Evolutionary conservation across 1,140 invertebrate genomes (phyloP), one percentile per base, ranked within the genome.

Genomic region (Drosophila guanche): DNA sequence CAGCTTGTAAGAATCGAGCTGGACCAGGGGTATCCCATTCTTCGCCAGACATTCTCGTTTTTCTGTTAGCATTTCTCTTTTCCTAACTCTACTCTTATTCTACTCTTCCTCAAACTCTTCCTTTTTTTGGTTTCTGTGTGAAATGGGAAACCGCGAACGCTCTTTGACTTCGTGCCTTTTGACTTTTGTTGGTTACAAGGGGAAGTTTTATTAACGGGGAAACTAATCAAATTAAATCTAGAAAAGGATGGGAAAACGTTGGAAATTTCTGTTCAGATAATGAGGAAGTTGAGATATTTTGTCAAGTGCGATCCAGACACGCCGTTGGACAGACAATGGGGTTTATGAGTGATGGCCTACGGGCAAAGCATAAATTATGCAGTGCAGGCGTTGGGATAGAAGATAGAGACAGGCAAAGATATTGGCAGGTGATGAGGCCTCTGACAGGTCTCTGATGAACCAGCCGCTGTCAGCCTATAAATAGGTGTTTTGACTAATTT

Each of bases 361-460:
- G 10, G 33, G 12, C 33, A 12, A 12, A 37, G 33, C 33, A 37
- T 37, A 37, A 37, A 37, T 4, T 37, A 12, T 37, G 33, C 10
- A 37, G 4, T 37, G 33, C 10, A 33, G 8, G 2, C 29, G 7
- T 27, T 27, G 6, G 25, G 0, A 5, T 27, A 29, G 6, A 29
- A 10, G 33, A 4, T 3, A 10, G 10, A 12, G 33, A 33, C 29
- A 33, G 3, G 7, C 10, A 61, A 22, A 61, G 48, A 61, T 59
- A 52, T 77, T 83, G 53, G 48, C 65, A 50, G 62, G 55, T 83
- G 57, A 75, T 76, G 70, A 76, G 55, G 56, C 59, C 48, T 69
- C 68, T 85, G 76, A 80, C 80, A 76, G 72, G 37, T 58, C 42
- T 37, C 33, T 76, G 63, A 76, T 72, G 48, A 55, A 68, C 62